phyloP scores from a whole-genome alignment of 2,113 vertebrate species.

The Hymenochirus boettgeri region DNA sequence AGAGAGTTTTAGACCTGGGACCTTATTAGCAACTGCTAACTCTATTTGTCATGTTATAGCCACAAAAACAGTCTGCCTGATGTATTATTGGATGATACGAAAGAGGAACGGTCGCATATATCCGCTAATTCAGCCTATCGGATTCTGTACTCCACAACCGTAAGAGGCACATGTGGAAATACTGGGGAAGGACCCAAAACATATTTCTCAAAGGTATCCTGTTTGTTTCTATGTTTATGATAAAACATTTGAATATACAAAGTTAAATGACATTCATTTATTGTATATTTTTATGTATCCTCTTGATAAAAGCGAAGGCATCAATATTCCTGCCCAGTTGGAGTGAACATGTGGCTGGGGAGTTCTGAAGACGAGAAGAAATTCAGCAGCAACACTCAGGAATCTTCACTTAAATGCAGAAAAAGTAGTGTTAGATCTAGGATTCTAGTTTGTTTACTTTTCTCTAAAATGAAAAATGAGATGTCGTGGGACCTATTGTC shows the following conservation, averaged over 20 bases:
- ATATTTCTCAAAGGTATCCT: conserved; percentile 84
- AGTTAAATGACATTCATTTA: too few relatives aligned
- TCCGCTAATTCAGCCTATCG: conserved; percentile 83
- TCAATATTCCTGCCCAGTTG: conserved; percentile 81
- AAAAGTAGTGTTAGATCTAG: too few relatives aligned
- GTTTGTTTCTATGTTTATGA: too few relatives aligned
- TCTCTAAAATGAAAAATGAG: too few relatives aligned
- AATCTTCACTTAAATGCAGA: too few relatives aligned
- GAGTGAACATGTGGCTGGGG: conserved; percentile 62
- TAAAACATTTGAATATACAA: too few relatives aligned
- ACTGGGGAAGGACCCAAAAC: conserved; percentile 84
- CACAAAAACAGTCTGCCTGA: conserved; percentile 97
- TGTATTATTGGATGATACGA: conserved; percentile 95
- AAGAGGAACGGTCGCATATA: conserved; percentile 84
- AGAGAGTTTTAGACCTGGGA: too few relatives aligned
- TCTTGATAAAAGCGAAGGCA: conserved; percentile 76
- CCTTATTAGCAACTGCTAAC: too few relatives aligned
- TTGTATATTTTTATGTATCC: conserved; percentile 81
- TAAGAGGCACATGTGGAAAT: conserved; percentile 76
- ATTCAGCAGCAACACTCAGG: too few relatives aligned
- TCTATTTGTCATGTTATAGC: conserved; percentile 55
- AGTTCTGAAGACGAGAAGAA: too few relatives aligned
- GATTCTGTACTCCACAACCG: conserved; percentile 78
- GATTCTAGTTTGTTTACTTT: too few relatives aligned
- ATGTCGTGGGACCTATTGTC: too few relatives aligned